These are phyloP conservation scores for Elysia chlorotica DNA, from an alignment of 1,140 invertebrate species.

Conservation along the genomic window DNA sequence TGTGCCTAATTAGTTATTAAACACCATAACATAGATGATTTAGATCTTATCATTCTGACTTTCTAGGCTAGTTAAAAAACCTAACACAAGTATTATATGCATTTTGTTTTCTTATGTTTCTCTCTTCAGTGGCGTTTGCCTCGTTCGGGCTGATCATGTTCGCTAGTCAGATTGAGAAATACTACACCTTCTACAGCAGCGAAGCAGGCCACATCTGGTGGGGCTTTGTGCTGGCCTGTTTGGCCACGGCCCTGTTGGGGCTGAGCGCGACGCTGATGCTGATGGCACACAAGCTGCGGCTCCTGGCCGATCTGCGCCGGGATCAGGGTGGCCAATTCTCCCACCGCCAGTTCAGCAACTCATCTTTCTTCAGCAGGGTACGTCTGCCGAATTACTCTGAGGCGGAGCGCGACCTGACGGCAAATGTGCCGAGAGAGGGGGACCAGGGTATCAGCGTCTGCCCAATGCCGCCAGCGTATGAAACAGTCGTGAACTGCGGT, in stretches of 20 bases:
- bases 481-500: constrained; percentile 19
- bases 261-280: constrained; percentile 16
- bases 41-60: too few species aligned
- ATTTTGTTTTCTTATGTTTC: not conserved
- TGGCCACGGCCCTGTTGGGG: not conserved
- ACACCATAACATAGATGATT: too few species aligned
- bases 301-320: not conserved
- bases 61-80: too few species aligned
- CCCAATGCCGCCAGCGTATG: constrained; percentile 9
- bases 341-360: constrained; percentile 3
- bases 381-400: not conserved
- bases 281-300: constrained; percentile 5
- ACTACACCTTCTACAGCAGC: not conserved
- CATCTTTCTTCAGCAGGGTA: not conserved
- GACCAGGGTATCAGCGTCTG: constrained; percentile 1
- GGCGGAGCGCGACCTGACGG: not conserved
- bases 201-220: not conserved
- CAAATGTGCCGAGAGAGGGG: not conserved
- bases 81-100: too few species aligned
- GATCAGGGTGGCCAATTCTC: too few species aligned
- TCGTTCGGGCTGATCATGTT: constrained; percentile 17
- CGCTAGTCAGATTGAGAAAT: constrained; percentile 17
- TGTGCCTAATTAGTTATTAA: too few species aligned
- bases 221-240: constrained; percentile 19
- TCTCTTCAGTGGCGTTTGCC: constrained; percentile 10